Evolutionary conservation across 2,797 vertebrate species (phyloP).

Genomic region (Coendou prehensilis): DNA sequence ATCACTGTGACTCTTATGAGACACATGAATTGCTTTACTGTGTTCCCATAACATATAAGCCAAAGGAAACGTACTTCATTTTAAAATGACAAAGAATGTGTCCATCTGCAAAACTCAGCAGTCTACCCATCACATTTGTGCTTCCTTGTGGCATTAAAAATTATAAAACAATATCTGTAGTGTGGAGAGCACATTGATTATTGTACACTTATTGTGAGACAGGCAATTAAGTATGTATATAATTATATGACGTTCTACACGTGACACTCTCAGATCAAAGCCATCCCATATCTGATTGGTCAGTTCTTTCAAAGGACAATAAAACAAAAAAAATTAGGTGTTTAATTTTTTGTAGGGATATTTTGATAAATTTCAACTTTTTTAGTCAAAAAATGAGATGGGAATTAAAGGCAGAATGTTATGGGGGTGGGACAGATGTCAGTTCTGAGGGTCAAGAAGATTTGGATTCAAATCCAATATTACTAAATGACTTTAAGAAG

Average conservation of each 20-base stretch:
- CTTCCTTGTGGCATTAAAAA: conserved; percentile 45
- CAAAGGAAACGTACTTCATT: conserved; percentile 44
- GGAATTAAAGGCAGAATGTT: conserved; percentile 20
- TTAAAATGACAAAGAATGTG: conserved; percentile 49
- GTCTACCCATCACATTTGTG: not conserved
- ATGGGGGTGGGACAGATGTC: not conserved
- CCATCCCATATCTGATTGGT: not conserved
- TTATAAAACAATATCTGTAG: conserved; percentile 27
- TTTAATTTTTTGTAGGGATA: not conserved
- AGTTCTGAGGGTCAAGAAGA: conserved; percentile 36
- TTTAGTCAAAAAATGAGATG: not conserved
- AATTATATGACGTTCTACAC: not conserved
- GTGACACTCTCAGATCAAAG: not conserved
- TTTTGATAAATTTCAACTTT: not conserved
- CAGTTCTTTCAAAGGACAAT: conserved; percentile 36
- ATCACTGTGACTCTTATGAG: not conserved
- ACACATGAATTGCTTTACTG: conserved; percentile 37
- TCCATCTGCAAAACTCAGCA: conserved; percentile 31
- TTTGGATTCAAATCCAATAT: not conserved
- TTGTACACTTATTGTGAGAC: not conserved
- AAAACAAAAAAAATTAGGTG: conserved; percentile 5
- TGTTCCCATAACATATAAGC: not conserved
- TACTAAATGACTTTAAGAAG: conserved; percentile 18
- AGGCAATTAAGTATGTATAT: not conserved
- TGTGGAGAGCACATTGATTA: not conserved